phyloP scores from a whole-genome alignment of 2,888 invertebrate species.

The Steinernema hermaphroditum region DNA sequence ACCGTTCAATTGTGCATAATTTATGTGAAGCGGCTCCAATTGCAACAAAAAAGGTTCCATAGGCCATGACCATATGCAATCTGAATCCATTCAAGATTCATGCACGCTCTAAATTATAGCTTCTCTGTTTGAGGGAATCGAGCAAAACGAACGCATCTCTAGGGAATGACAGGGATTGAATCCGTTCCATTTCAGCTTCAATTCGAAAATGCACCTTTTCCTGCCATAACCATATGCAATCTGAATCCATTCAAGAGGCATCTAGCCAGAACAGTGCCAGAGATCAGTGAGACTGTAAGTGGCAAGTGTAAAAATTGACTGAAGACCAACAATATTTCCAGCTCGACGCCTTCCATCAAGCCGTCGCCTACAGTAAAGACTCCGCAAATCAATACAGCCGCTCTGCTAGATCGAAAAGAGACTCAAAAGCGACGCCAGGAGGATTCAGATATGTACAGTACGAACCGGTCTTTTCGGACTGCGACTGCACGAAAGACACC shows the following conservation, averaged over 20 bases:
- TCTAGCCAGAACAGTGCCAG: conserved; percentile 58
- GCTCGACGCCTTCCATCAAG: conserved; percentile 65
- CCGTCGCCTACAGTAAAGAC: conserved; percentile 61
- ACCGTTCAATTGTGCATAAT: neutral
- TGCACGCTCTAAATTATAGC: too few relatives aligned
- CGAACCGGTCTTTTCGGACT: conserved; percentile 63
- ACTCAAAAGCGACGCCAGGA: conserved; percentile 42
- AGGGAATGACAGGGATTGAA: too few relatives aligned
- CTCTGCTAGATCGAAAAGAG: conserved; percentile 35
- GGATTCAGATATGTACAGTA: conserved; percentile 62
- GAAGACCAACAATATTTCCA: too few relatives aligned
- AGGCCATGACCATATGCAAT: conserved; percentile 55
- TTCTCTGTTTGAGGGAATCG: too few relatives aligned
- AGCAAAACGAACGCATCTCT: too few relatives aligned
- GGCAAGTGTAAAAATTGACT: too few relatives aligned
- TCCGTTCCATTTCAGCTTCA: conserved; percentile 52
- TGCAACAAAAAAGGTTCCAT: conserved; percentile 7
- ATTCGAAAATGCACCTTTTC: conserved; percentile 62
- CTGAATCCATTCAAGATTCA: conserved; percentile 60
- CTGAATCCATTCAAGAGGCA: conserved; percentile 64
- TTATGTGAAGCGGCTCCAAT: neutral
- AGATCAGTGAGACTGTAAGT: conserved; percentile 61
- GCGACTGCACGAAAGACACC: conserved; percentile 44
- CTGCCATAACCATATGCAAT: conserved; percentile 64
- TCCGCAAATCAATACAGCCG: conserved; percentile 45